Evolutionary conservation across 2,888 invertebrate species (phyloP), one percentile per base, ranked within the genome.

Genomic region (Pollenia angustigena): DNA sequence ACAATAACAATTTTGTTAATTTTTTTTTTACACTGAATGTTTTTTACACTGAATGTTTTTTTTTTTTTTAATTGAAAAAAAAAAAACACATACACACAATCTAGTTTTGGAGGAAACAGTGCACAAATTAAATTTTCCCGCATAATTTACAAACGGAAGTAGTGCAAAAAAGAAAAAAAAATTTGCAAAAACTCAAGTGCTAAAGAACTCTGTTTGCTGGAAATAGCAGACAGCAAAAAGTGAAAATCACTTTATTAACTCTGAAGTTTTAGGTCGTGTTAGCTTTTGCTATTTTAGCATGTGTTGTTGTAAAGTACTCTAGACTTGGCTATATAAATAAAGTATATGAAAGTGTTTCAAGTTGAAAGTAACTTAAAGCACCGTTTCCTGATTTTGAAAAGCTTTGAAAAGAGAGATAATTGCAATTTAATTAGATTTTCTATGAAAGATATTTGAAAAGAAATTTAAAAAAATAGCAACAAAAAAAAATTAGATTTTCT

Each of bases 81-180:
- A 46, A 50, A 32, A 46, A 14, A 16, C 48, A 81, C 14, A 16
- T 64, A 74, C 78, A 81, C 66, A 75, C 50, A 80, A 80, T 83
- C 75, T 75, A 54, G 80, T 83, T 86, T 68, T 60, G 76, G 46
- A 83, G 80, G 76, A 86, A 81, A 76, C 80, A 72, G 71, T 76
- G 76, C 64, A 81, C 76, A 83, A 86, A 86, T 80, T 86, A 75
- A 86, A 86, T 86, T 86, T 85, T 66, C 82, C 58, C 82, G 82
- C 82, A 81, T 85, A 85, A 85, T 81, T 78, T 80, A 64, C 66
- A 79, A 82, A 68, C 74, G 76, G 42, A 76, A 64, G 58, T 66
- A 69, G 62, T 16, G 56, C 50, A 68, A 54, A 4, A 40, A 54
- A 58, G 14, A 12, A 72, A 78, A 69, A 72, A 72, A 54, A 60